A percentile compares a stretch with the other conserved stretches of the same genome.
These are phyloP conservation scores for Ctenicera cuprea DNA, from an alignment of 2,888 invertebrate genomes.

Conservation along the genomic window DNA sequence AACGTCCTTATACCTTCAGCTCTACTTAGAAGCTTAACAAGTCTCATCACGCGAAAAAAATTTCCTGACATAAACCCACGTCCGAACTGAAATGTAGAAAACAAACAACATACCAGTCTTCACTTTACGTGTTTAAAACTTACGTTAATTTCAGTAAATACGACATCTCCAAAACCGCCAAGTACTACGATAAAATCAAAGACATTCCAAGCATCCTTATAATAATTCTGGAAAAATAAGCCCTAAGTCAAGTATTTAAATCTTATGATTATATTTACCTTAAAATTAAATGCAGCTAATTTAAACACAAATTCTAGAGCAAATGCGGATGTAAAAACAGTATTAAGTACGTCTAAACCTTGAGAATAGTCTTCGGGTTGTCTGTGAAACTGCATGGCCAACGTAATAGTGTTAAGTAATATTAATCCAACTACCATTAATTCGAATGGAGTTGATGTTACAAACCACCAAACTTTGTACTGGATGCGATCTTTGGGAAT, in stretches of 20 bases:
- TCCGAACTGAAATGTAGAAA: slow-evolving; percentile 42
- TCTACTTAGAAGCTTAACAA: slow-evolving; percentile 96
- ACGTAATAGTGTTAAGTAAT: slow-evolving; percentile 97
- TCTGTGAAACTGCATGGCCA: slow-evolving; percentile 98
- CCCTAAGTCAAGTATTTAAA: background rate
- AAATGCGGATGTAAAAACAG: slow-evolving; percentile 98
- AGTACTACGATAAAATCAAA: slow-evolving; percentile 98
- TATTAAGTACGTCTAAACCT: slow-evolving; percentile 94
- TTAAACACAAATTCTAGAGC: slow-evolving; percentile 99
- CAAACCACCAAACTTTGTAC: slow-evolving; percentile 99
- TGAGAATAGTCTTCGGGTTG: slow-evolving; percentile 89
- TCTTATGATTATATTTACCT: slow-evolving; percentile 76
- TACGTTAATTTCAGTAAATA: slow-evolving; percentile 96
- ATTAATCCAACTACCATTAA: slow-evolving; percentile 98
- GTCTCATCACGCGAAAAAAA: slow-evolving; percentile 99
- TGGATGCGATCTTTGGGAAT: slow-evolving; percentile 99
- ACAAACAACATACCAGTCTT: too few relatives aligned
- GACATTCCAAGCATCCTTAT: slow-evolving; percentile 98
- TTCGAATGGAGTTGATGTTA: slow-evolving; percentile 99
- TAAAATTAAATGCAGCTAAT: slow-evolving; percentile 96
- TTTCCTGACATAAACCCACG: slow-evolving; percentile 95
- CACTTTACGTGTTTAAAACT: slow-evolving; percentile 68
- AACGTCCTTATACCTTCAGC: slow-evolving; percentile 99
- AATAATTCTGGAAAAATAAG: slow-evolving; percentile 86
- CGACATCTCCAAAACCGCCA: slow-evolving; percentile 97